A percentile compares a stretch with the other conserved stretches of the same genome.
Conservation (phyloP, 2,888 invertebrate species). For the Leptopilina drosophilae region DNA sequence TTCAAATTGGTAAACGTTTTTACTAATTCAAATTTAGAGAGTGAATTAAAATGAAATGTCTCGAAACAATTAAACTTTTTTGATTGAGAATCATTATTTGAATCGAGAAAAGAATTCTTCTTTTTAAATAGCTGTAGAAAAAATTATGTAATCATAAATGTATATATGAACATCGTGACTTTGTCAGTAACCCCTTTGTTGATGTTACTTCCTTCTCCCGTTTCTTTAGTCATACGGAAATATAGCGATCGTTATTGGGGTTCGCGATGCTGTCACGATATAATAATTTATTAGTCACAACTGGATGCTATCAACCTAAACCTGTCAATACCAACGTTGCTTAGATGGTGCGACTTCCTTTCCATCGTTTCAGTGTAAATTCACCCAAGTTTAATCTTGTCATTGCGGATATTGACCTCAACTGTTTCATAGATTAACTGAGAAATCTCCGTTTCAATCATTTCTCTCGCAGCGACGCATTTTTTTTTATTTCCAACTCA, state of each 20-base stretch:
- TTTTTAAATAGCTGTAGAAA: not conserved
- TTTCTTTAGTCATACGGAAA: slow-evolving; percentile 41
- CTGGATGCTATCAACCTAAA: slow-evolving; percentile 26
- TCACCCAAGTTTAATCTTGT: slow-evolving; percentile 24
- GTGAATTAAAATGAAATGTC: too few relatives aligned
- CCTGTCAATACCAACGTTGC: slow-evolving; percentile 17
- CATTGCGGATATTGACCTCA: slow-evolving; percentile 31
- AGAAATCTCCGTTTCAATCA: not conserved
- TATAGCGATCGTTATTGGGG: slow-evolving; percentile 15
- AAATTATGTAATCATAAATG: slow-evolving; percentile 1
- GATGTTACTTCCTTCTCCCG: slow-evolving; percentile 47
- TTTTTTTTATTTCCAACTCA: too few relatives aligned
- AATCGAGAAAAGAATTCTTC: too few relatives aligned
- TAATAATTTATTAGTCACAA: slow-evolving; percentile 37
- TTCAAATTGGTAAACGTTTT: too few relatives aligned
- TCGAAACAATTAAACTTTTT: too few relatives aligned
- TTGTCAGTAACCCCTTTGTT: slow-evolving; percentile 56
- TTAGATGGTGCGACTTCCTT: slow-evolving; percentile 21
- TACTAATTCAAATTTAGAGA: too few relatives aligned
- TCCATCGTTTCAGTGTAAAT: slow-evolving; percentile 1
- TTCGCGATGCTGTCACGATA: slow-evolving; percentile 18
- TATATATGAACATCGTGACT: slow-evolving; percentile 28
- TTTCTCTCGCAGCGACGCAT: not conserved
- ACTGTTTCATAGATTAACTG: slow-evolving; percentile 1
- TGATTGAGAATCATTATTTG: too few relatives aligned